Evolutionary conservation across 2,888 invertebrate genomes (phyloP), one percentile per base, ranked within the genome.

Genomic region (Panzeria rudis): DNA sequence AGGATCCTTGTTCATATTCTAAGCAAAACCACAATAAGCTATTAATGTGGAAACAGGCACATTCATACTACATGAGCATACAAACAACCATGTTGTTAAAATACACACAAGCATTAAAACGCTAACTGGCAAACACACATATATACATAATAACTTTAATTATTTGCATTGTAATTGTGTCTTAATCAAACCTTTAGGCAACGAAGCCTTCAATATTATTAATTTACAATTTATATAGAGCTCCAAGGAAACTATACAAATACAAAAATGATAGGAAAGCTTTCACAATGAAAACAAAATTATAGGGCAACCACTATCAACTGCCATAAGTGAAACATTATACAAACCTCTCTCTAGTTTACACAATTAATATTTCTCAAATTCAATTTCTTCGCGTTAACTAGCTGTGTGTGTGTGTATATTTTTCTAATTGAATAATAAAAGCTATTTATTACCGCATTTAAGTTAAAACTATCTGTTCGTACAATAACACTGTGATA

Each of bases 111-210:
- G 13, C 15, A 23, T 54, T 25, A 25, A 25, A 32, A 7, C 4
- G 13, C 11, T 17, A 20, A 38, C 25, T 15, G 2, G 13, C 38
- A 1, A 3, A 23, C 38, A 5, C 20, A 20, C 35, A 35, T n/a
- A n/a, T n/a, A 29, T 1, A n/a, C 3, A 59, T 23, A 20, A n/a
- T 56, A 32, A 56, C 20, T 29, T 38, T 38, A 61, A 38, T 20
- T 38, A 61, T 61, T 61, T 61, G 17, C 61, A 13, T 35, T 61
- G 38, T 38, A 20, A 20, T 61, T 13, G 11, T 20, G 20, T 61
- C 20, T 35, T 38, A 61, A 61, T 61, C 35, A 20, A 61, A 61
- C 20, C 61, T 38, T 35, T 20, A 11, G 61, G 38, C 61, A 61
- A 38, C 20, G 13, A 15, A 38, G 38, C 7, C 38, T 38, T 38